A percentile compares a stretch with the other conserved stretches of the same genome.
Conservation (phyloP, 2,888 invertebrate genomes). For the Oegoconia quadripuncta region DNA sequence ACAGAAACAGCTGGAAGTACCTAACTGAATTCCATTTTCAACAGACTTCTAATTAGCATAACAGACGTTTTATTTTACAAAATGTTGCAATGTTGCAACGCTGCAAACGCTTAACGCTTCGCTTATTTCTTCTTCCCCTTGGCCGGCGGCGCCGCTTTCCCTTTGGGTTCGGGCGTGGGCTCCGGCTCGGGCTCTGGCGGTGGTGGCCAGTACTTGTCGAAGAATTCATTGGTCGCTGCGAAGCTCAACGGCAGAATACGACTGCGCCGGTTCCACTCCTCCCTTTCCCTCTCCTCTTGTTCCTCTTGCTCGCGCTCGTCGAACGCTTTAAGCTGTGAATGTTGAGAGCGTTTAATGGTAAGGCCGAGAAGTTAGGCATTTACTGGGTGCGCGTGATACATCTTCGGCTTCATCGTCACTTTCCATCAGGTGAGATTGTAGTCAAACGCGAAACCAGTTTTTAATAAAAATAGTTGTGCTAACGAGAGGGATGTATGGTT, state of each 20-base stretch:
- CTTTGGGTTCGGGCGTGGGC: conserved; percentile 28
- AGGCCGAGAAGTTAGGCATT: background rate
- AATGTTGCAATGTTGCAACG: too few relatives aligned
- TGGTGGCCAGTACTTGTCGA: conserved; percentile 61
- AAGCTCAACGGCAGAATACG: conserved; percentile 50
- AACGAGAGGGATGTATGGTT: background rate
- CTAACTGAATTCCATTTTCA: too few relatives aligned
- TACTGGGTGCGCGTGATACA: too few relatives aligned
- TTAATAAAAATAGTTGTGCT: background rate
- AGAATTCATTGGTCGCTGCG: conserved; percentile 47
- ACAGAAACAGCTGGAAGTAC: too few relatives aligned
- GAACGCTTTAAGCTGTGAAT: conserved; percentile 38
- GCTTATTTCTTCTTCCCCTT: conserved; percentile 24
- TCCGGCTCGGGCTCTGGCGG: conserved; percentile 42
- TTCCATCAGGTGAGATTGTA: too few relatives aligned
- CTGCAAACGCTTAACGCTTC: conserved; percentile 15
- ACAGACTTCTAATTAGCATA: too few relatives aligned
- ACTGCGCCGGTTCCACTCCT: conserved; percentile 46
- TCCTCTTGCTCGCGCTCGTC: conserved; percentile 43
- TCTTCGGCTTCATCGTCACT: too few relatives aligned
- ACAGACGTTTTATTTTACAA: too few relatives aligned
- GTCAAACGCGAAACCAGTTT: background rate
- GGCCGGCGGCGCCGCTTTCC: too few relatives aligned
- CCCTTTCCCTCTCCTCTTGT: conserved; percentile 39
- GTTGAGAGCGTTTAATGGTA: background rate